Percentiles rank a stretch among this genome's conserved stretches.
Conservation (phyloP, 2,888 invertebrate species). For the Scotopteryx bipunctaria region DNA sequence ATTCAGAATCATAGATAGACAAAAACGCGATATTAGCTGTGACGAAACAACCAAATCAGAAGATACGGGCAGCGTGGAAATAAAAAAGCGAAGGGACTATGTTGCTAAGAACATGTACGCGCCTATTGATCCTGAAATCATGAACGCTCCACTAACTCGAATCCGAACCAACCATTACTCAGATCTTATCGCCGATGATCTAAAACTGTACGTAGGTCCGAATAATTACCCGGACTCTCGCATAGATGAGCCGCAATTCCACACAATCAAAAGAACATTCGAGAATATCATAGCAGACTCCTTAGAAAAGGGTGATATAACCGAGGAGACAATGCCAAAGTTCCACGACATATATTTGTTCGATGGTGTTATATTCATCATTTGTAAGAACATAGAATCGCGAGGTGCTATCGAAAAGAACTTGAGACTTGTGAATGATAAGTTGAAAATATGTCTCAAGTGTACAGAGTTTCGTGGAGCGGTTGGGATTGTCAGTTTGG, state of each 20-base stretch:
- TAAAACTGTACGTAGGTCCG: conserved; percentile 71
- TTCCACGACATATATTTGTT: conserved; percentile 72
- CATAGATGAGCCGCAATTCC: conserved; percentile 63
- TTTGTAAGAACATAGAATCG: conserved; percentile 59
- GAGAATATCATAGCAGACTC: conserved; percentile 56
- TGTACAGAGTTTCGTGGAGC: conserved; percentile 74
- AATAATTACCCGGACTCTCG: conserved; percentile 66
- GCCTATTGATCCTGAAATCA: conserved; percentile 58
- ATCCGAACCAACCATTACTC: conserved; percentile 69
- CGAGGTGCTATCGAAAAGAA: conserved; percentile 60
- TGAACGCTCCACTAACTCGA: conserved; percentile 57
- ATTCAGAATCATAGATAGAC: conserved; percentile 70
- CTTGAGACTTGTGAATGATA: conserved; percentile 49
- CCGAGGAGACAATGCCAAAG: conserved; percentile 52
- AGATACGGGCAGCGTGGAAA: conserved; percentile 40
- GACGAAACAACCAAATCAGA: conserved; percentile 50
- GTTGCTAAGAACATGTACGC: conserved; percentile 59
- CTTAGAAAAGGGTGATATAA: conserved; percentile 42
- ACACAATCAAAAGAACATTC: conserved; percentile 58
- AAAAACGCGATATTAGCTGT: conserved; percentile 62
- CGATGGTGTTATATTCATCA: conserved; percentile 74
- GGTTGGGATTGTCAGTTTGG: conserved; percentile 72
- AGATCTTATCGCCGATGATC: conserved; percentile 67
- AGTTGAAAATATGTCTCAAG: conserved; percentile 55
- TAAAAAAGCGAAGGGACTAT: conserved; percentile 47